phyloP scores from a whole-genome alignment of 2,113 vertebrate species.

The Poecilia latipinna region DNA sequence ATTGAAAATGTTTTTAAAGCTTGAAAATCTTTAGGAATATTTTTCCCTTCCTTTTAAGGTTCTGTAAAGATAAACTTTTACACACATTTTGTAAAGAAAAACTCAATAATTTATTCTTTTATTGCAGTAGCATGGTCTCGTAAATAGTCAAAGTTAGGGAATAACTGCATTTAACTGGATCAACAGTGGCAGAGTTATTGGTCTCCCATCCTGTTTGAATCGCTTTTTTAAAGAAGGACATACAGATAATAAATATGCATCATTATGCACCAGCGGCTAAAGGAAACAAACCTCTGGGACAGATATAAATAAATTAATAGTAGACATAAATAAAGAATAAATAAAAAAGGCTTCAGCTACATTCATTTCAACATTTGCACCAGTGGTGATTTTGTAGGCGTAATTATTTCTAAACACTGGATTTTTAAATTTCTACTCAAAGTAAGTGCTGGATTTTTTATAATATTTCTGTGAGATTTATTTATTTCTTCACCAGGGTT shows the following conservation, averaged over 20 bases:
- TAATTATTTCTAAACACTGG: neutral
- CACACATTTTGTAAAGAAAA: neutral
- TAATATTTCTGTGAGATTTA: neutral
- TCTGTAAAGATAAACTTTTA: neutral
- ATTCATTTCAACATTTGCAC: neutral
- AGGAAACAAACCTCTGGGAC: neutral
- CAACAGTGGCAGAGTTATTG: neutral
- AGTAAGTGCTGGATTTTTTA: too few species aligned
- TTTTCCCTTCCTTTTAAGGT: constrained; percentile 1
- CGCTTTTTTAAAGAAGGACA: neutral
- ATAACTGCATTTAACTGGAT: neutral
- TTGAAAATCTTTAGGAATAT: neutral
- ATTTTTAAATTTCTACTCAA: neutral
- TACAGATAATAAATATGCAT: neutral
- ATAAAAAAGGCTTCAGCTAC: neutral
- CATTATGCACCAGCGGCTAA: neutral
- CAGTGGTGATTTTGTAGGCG: neutral
- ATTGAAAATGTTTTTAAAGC: neutral
- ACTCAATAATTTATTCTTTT: too few species aligned
- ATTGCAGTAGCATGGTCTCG: too few species aligned
- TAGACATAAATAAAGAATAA: neutral
- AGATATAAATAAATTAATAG: neutral
- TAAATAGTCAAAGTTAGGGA: neutral
- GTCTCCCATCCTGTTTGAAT: neutral
- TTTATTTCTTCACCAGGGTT: neutral